Evolutionary conservation across 2,888 invertebrate genomes (phyloP), one percentile per base, ranked within the genome.

Genomic region (Abrostola tripartita): DNA sequence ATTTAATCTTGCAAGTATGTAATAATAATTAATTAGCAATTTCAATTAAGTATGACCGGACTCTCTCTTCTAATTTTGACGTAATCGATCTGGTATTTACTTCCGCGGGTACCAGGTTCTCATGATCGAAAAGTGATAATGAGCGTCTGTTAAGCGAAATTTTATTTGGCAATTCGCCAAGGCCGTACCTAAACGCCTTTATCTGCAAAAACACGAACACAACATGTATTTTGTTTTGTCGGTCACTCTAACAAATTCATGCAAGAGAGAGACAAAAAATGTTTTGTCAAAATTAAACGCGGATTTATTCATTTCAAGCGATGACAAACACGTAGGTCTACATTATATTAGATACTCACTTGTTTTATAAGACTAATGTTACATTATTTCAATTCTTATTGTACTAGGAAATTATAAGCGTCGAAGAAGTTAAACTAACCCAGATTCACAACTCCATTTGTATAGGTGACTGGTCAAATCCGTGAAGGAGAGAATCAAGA

Each of bases 401-500:
- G 61, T 78, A 76, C 76, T 61, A 78, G 79, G 76, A 9, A 5
- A 24, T 42, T 60, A 76, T 56, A 55, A 53, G 7, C 40, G 10
- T 37, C 12, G 37, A 62, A 54, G 64, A 61, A 41, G 52, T 57
- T 49, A 37, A 5, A n/a, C 52, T 11, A 35, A 38, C 35, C 14
- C 8, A 40, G 10, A 44, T 10, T 11, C 14, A 44, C 12, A n/a
- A 7, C 12, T 36, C 8, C 50, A 35, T 63, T 65, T 72, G 53
- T 6, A 4, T 81, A 94, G 94, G 82, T 88, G 49, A 88, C 91
- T 6, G 94, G 94, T 0, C 92, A 92, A 70, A 93, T 94, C 40
- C 88, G 92, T 0, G 92, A 93, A 65, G 94, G 94, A 0, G 88
- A 89, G 66, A 92, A 93, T 81, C 94, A 94, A 75, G 94, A 94